phyloP scores from a whole-genome alignment of 2,888 invertebrate species.

The Halictus quadricinctus region DNA sequence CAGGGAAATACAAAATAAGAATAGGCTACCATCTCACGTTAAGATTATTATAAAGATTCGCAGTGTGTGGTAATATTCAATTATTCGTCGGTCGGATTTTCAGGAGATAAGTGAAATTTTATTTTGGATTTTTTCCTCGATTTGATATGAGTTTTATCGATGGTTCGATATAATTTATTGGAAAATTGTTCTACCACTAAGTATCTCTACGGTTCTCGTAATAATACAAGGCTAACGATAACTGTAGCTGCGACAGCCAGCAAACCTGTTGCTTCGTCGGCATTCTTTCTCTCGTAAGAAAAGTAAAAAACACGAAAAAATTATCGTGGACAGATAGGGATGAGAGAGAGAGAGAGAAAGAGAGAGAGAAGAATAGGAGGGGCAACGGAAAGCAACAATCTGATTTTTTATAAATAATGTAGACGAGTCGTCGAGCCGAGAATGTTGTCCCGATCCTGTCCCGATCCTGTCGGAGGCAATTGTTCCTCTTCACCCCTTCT shows the following conservation, averaged over 20 bases:
- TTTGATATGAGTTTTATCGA: background rate
- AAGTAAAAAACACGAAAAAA: background rate
- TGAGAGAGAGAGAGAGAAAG: background rate
- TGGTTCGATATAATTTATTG: background rate
- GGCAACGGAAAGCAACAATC: background rate
- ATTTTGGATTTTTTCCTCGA: background rate
- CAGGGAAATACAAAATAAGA: background rate
- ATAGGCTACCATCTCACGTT: background rate
- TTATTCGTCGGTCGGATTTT: background rate
- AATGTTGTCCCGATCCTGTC: background rate
- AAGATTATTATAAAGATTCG: background rate
- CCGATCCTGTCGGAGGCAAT: slow-evolving; percentile 7
- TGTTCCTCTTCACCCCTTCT: slow-evolving; percentile 4
- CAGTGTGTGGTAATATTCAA: background rate
- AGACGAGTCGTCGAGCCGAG: background rate
- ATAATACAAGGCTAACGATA: background rate
- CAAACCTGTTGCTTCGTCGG: background rate
- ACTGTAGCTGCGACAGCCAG: background rate
- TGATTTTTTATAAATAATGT: slow-evolving; percentile 16
- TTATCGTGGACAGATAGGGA: background rate
- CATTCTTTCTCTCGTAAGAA: background rate
- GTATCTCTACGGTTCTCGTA: background rate
- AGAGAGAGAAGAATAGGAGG: background rate
- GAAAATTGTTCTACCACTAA: slow-evolving; percentile 1
- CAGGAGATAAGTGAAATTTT: background rate